phyloP scores from a whole-genome alignment of 2,797 vertebrate species.

The Acanthurus lineatus region DNA sequence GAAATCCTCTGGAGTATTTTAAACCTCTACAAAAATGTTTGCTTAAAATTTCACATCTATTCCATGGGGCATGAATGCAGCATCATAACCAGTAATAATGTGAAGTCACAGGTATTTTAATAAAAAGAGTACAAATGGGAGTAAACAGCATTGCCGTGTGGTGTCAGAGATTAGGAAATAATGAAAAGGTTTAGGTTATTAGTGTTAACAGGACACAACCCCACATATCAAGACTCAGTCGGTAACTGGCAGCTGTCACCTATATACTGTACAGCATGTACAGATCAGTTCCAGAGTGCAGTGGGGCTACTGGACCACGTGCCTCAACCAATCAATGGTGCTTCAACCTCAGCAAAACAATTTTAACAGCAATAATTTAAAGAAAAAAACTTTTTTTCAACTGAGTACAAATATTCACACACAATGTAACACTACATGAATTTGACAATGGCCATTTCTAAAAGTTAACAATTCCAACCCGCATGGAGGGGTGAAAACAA shows the following conservation, averaged over 20 bases:
- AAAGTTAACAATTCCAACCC: conserved; percentile 38
- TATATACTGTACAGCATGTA: conserved; percentile 39
- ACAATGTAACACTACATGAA: conserved; percentile 54
- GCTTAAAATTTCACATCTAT: neutral
- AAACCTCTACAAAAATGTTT: conserved; percentile 5
- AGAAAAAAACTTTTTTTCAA: conserved; percentile 45
- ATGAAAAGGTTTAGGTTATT: conserved; percentile 13
- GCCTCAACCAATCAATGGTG: conserved; percentile 29
- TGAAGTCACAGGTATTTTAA: neutral
- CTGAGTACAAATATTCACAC: conserved; percentile 44
- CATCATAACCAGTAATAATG: neutral
- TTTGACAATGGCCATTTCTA: conserved; percentile 28
- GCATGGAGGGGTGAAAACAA: conserved; percentile 3
- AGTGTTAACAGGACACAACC: conserved; percentile 2
- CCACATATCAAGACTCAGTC: neutral
- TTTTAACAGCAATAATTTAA: conserved; percentile 54
- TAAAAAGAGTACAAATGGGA: neutral
- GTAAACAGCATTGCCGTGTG: neutral
- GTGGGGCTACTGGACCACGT: conserved; percentile 1
- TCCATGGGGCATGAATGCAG: conserved; percentile 18
- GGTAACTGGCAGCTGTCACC: conserved; percentile 17
- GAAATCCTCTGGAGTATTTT: conserved; percentile 8
- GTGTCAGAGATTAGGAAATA: neutral
- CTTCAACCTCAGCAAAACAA: conserved; percentile 23
- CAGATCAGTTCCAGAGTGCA: conserved; percentile 41